These are phyloP conservation scores for Haemorhous mexicanus DNA, from an alignment of 2,113 vertebrate species.

Conservation along the genomic window DNA sequence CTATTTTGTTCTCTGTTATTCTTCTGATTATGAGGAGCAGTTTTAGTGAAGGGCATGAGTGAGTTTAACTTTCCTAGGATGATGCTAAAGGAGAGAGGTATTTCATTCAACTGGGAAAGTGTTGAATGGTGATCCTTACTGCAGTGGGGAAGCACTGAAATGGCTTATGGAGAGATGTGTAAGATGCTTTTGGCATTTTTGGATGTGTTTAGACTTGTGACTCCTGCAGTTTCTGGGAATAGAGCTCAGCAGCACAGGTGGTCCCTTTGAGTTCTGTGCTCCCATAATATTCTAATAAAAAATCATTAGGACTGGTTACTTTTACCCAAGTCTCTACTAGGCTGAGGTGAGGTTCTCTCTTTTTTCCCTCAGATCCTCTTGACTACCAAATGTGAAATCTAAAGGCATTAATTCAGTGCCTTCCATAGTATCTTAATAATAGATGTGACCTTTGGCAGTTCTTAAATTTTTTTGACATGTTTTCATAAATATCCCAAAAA, in stretches of 20 bases:
- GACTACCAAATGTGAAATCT: not conserved
- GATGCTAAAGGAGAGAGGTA: not conserved
- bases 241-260: not conserved
- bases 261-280: not conserved
- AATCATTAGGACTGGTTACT: not conserved
- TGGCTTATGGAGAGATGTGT: not conserved
- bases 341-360: not conserved
- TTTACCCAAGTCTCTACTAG: not conserved
- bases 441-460: not conserved
- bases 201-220: not conserved
- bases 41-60: not conserved
- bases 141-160: not conserved
- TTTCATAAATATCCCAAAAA: not conserved
- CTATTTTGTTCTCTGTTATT: not conserved
- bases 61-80: not conserved
- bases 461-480: not conserved
- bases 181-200: not conserved
- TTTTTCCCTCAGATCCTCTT: not conserved
- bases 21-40: not conserved
- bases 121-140: not conserved
- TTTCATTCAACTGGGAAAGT: not conserved
- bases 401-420: not conserved
- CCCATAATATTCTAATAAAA: not conserved
- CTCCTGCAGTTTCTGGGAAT: not conserved
- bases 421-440: not conserved